Percentiles rank a stretch among this genome's conserved stretches.
Conservation (phyloP, 2,888 invertebrate genomes). For the Tethea ocularis region DNA sequence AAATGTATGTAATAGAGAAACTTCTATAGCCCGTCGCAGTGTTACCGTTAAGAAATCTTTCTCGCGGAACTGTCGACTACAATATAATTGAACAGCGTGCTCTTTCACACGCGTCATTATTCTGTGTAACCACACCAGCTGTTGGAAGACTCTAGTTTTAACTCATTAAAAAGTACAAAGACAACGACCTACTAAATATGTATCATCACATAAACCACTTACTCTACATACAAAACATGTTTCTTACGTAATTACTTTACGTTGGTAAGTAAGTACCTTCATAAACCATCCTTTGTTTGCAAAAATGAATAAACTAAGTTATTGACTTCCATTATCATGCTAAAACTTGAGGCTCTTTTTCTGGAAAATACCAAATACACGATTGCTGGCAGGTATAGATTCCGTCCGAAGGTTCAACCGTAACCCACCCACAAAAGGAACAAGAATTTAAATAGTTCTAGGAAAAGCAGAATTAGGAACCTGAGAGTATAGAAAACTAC, state of each 20-base stretch:
- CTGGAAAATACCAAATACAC: too few relatives aligned
- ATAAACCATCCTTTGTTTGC: conserved; percentile 9
- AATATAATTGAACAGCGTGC: conserved; percentile 27
- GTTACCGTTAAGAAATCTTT: conserved; percentile 33
- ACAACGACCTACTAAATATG: conserved; percentile 21
- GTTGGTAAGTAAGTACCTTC: too few relatives aligned
- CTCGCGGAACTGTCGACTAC: conserved; percentile 40
- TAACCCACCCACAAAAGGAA: too few relatives aligned
- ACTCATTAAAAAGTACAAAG: conserved; percentile 16
- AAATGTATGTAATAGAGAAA: not conserved
- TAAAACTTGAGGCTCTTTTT: not conserved
- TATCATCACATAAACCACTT: conserved; percentile 12
- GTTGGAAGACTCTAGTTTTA: conserved; percentile 66
- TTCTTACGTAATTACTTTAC: not conserved
- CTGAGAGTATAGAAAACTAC: too few relatives aligned
- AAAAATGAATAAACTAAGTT: not conserved
- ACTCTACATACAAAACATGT: conserved; percentile 7
- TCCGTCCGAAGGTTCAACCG: too few relatives aligned
- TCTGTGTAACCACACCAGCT: conserved; percentile 12
- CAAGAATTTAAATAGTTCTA: too few relatives aligned
- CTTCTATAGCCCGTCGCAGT: not conserved
- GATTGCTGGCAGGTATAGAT: too few relatives aligned
- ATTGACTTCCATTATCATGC: conserved; percentile 5
- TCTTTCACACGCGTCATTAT: conserved; percentile 56
- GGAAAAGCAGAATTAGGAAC: too few relatives aligned